These are phyloP conservation scores for Diceros bicornis DNA, from an alignment of 2,797 vertebrate genomes.

Conservation along the genomic window DNA sequence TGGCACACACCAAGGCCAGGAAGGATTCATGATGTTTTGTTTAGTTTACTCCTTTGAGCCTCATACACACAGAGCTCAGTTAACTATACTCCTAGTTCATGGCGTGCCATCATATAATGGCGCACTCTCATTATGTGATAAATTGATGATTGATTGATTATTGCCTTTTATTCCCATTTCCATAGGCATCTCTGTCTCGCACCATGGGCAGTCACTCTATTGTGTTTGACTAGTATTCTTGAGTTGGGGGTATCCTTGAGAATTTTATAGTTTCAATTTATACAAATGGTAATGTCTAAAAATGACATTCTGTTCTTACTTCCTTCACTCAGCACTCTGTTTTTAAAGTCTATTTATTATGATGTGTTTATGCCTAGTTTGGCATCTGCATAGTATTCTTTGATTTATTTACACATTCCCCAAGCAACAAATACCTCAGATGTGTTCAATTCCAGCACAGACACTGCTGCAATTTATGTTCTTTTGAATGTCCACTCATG, in stretches of 20 bases:
- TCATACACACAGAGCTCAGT: background rate
- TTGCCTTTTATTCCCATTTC: background rate
- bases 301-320: background rate
- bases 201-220: background rate
- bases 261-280: background rate
- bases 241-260: background rate
- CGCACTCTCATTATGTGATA: rapidly evolving
- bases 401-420: background rate
- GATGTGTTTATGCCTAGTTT: background rate
- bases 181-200: background rate
- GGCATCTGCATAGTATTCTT: background rate
- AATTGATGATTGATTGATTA: background rate
- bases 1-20: background rate
- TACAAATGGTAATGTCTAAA: background rate
- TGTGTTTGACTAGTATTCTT: background rate
- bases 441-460: background rate
- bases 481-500: background rate
- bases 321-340: background rate
- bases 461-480: too few relatives aligned
- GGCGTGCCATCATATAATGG: rapidly evolving
- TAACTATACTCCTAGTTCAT: too few relatives aligned
- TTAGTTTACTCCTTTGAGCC: background rate
- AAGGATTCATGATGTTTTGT: rapidly evolving
- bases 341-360: background rate
- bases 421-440: background rate